These are phyloP conservation scores for Popillia japonica DNA, from an alignment of 1,140 invertebrate genomes.

Conservation along the genomic window DNA sequence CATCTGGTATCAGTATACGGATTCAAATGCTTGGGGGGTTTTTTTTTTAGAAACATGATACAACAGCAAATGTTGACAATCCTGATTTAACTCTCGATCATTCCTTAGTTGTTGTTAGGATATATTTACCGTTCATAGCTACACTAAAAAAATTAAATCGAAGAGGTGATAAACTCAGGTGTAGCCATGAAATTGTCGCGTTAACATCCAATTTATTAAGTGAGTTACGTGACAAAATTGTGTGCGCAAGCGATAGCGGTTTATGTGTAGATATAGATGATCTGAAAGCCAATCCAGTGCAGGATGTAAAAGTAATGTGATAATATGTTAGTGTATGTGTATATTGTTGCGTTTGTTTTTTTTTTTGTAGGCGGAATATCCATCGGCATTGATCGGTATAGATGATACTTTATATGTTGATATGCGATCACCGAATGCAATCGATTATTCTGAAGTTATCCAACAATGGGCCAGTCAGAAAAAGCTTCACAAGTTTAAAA, in stretches of 20 bases:
- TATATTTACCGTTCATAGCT: constrained; percentile 58
- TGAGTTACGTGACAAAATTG: constrained; percentile 66
- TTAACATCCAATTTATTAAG: constrained; percentile 66
- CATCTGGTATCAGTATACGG: too few relatives aligned
- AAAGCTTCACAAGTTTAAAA: constrained; percentile 62
- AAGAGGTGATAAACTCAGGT: constrained; percentile 44
- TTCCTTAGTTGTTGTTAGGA: constrained; percentile 55
- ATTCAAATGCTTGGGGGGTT: too few relatives aligned
- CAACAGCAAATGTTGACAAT: constrained; percentile 36
- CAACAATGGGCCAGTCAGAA: constrained; percentile 66
- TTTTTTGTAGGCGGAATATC: constrained; percentile 70
- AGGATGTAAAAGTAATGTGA: constrained; percentile 61
- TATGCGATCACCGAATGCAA: constrained; percentile 61
- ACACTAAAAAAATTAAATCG: constrained; percentile 38
- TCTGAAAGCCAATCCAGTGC: constrained; percentile 55
- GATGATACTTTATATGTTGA: constrained; percentile 75
- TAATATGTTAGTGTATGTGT: constrained; percentile 9
- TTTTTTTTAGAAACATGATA: neutral
- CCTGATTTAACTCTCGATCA: constrained; percentile 44
- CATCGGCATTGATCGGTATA: constrained; percentile 73
- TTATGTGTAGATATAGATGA: constrained; percentile 65
- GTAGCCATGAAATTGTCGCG: constrained; percentile 63
- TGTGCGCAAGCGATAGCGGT: constrained; percentile 66
- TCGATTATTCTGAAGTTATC: constrained; percentile 69
- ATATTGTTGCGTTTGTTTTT: constrained; percentile 42